A percentile compares a stretch with the other conserved stretches of the same genome.
Conservation (phyloP, 2,113 vertebrate species). For the Indri indri region DNA sequence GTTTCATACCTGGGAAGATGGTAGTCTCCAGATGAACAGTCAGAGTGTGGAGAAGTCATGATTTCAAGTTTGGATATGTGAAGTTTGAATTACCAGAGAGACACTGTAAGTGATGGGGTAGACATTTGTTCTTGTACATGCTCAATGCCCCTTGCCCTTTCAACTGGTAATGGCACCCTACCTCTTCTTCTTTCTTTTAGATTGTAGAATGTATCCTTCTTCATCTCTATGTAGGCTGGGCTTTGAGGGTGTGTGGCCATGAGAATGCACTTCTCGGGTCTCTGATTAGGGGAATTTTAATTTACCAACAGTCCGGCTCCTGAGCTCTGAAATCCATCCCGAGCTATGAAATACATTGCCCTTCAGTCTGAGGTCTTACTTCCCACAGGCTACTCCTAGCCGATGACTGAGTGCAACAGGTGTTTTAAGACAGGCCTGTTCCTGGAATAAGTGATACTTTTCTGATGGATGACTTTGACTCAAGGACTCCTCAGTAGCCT, state of each 20-base stretch:
- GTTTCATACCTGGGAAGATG: not conserved
- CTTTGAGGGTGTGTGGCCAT: not conserved
- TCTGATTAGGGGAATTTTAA: not conserved
- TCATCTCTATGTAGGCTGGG: not conserved
- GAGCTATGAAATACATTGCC: not conserved
- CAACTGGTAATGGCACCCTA: not conserved
- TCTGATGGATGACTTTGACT: not conserved
- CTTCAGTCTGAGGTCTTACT: not conserved
- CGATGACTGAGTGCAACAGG: not conserved
- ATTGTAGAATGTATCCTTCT: not conserved
- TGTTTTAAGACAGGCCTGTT: not conserved
- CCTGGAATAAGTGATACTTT: not conserved
- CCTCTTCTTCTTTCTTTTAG: not conserved
- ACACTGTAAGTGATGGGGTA: not conserved
- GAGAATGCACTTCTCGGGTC: not conserved
- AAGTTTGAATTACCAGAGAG: not conserved
- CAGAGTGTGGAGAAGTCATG: not conserved
- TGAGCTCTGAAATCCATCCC: not conserved
- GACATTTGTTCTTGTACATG: not conserved
- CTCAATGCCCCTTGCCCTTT: not conserved
- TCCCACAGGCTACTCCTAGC: not conserved
- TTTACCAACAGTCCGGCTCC: not conserved
- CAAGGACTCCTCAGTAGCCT: not conserved
- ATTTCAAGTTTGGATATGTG: not conserved
- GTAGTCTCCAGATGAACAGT: not conserved